Percentiles rank a stretch among this genome's conserved stretches.
Evolutionary conservation across 2,888 invertebrate species (phyloP).

Genomic region (Eutolmus rufibarbis): DNA sequence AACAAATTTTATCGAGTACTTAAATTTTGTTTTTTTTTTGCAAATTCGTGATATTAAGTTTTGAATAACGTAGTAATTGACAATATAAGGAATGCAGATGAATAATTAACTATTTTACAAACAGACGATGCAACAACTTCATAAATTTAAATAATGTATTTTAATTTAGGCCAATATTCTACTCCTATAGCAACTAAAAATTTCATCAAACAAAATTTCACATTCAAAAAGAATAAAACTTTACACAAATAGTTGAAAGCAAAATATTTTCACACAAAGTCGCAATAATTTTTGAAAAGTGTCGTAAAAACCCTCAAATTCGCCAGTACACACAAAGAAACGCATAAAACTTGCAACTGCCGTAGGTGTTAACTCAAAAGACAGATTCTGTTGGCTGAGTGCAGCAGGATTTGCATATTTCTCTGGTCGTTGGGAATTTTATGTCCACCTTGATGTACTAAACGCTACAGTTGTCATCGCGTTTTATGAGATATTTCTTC

Average conservation of each 20-base stretch:
- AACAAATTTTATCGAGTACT: too few relatives aligned
- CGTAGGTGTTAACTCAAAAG: background rate
- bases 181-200: background rate
- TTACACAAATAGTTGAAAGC: background rate
- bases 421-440: conserved; percentile 1
- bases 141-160: background rate
- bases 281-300: conserved; percentile 8
- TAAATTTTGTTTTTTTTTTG: too few relatives aligned
- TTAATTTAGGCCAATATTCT: background rate
- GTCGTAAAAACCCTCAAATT: conserved; percentile 10
- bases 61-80: too few relatives aligned
- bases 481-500: conserved; percentile 22
- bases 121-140: background rate
- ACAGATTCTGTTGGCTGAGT: background rate
- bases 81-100: too few relatives aligned
- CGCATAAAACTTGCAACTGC: background rate
- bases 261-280: conserved; percentile 11
- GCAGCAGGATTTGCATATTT: conserved; percentile 9
- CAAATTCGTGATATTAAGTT: too few relatives aligned
- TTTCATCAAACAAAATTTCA: background rate
- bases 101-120: too few relatives aligned
- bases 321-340: background rate
- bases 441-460: conserved; percentile 17
- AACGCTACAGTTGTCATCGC: conserved; percentile 28
- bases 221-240: background rate